Evolutionary conservation across 2,888 invertebrate genomes (phyloP), one percentile per base, ranked within the genome.

Genomic region (Pristionchus japonicus): DNA sequence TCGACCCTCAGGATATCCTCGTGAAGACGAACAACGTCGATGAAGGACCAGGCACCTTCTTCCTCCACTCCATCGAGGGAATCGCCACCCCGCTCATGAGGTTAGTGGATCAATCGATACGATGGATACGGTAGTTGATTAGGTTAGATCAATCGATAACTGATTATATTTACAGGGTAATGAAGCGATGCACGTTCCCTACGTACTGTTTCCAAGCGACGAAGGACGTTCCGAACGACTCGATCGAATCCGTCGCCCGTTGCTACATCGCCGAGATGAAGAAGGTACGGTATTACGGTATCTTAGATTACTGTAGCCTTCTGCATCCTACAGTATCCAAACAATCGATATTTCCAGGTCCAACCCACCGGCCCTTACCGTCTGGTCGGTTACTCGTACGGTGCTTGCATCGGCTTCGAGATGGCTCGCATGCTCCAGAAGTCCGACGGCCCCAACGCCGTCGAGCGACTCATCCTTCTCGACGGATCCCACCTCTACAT

Each of bases 331-430:
- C 57, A 80, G 43, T 34, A 40, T 7, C 52, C 23, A 70, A 86
- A 92, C 93, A 96, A 95, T 96, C 97, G 95, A 96, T 98, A 93
- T 11, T 96, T 96, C 94, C 96, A 96, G 87, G 95, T 97, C 82
- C 97, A 97, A 95, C 96, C 96, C 15, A 95, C 95, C 89, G 97
- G 97, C 90, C 98, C 98, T 4, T 98, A 97, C 96, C 96, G 96
- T 86, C 95, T 99, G 90, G 96, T 97, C 77, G 99, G 98, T 2
- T 99, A 99, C 95, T 99, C 98, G 0, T 98, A 97, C 95, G 99
- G 99, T 90, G 97, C 97, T 70, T 96, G 97, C 92, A 97, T 99
- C 57, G 98, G 98, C 31, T 97, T 98, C 95, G 98, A 98, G 95
- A 98, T 99, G 96, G 97, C 97, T 43, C 95, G 97, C 52, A 97